These are phyloP conservation scores for Plectrocnemia conspersa DNA, from an alignment of 1,140 invertebrate species.

Conservation along the genomic window DNA sequence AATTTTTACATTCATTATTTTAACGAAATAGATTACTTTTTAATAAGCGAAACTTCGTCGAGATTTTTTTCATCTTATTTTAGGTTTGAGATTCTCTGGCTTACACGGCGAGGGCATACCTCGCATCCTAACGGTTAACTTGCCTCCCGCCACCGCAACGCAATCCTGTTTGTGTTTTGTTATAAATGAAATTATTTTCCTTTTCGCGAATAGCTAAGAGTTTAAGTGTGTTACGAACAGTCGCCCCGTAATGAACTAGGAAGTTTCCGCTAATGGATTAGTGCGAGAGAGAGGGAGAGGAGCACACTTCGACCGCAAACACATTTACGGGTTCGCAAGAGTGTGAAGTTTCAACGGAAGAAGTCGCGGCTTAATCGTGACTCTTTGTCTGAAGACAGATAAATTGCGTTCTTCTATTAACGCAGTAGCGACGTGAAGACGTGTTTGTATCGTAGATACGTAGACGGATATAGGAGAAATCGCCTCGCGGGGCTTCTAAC, in stretches of 20 bases:
- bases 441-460: too few species aligned
- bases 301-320: constrained; percentile 20
- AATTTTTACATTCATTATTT: too few species aligned
- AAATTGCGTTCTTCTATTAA: too few species aligned
- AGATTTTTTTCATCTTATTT: too few species aligned
- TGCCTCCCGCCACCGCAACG: constrained; percentile 8
- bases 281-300: constrained; percentile 7
- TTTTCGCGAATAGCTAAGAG: constrained; percentile 31
- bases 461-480: too few species aligned
- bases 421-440: too few species aligned
- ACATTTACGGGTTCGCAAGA: constrained; percentile 21
- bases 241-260: constrained; percentile 30
- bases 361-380: constrained; percentile 11
- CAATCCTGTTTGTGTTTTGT: constrained; percentile 33
- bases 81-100: too few species aligned
- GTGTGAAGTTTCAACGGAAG: constrained; percentile 14
- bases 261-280: constrained; percentile 35
- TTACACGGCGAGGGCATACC: too few species aligned
- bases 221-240: constrained; percentile 33
- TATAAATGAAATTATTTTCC: constrained; percentile 35
- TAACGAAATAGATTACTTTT: too few species aligned
- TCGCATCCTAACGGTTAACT: constrained; percentile 5
- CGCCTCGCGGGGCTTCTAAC: too few species aligned
- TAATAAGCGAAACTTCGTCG: too few species aligned
- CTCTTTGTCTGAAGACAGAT: too few species aligned